Base-by-base conservation (phyloP, 2,888 invertebrate genomes). In the Urechis unicinctus region DNA sequence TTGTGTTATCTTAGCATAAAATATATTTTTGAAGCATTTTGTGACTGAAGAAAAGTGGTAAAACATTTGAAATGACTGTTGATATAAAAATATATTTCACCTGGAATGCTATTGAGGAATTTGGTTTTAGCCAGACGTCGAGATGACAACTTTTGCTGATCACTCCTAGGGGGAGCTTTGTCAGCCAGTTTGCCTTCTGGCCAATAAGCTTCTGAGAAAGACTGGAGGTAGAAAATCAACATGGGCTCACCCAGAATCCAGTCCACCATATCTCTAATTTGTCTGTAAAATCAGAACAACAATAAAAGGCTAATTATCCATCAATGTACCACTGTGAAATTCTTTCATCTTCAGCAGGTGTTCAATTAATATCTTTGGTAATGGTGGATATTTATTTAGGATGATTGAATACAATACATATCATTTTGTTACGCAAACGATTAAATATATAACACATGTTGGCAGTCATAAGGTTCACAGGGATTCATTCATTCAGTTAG, bases 171-270 rank as follows among this genome's bases (percentile, higher is more conserved):
- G 2, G 79, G 79, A 0, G 80, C 73, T 1, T 81, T 77, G n/a
- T 82, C 82, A 0, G 86, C 85, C 50, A 73, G 63, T 44, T 69
- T 57, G 0, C 91, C 91, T 52, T 88, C 87, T 0, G 91, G 90
- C 92, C 92, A 93, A 85, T 91, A 89, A 1, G 88, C 88, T 75
- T 91, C 91, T 54, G 88, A 83, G 60, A 91, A 84, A 28, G 88
- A 82, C 56, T 88, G 86, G 48, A 88, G 86, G 75, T 92, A 93
- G 76, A 89, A 89, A 72, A 91, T 88, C 57, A 93, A 77, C 91
- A 92, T 92, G 60, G 89, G 87, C 75, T 93, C 93, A 13, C 90
- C 91, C 72, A 90, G 88, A 66, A 90, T 79, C 86, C 90, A 91
- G 30, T 86, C 84, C 51, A 92, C 86, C 0, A 88, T 89, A 69